Conservation (phyloP, 2,113 vertebrate genomes). For the Panurus biarmicus region DNA sequence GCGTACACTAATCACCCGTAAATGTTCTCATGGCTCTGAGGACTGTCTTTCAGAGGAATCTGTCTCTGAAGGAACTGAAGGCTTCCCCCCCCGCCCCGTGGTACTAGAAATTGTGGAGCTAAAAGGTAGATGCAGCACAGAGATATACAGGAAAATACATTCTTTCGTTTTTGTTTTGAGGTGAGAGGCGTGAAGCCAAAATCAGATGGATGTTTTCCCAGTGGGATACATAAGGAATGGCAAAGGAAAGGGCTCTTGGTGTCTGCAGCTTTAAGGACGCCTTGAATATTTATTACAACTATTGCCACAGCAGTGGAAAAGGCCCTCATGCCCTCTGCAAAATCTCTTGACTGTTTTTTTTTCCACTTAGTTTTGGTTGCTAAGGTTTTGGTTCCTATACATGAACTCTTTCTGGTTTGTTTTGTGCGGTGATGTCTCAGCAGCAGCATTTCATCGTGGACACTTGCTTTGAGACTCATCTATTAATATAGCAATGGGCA, state of each 20-base stretch:
- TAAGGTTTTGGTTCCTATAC: neutral
- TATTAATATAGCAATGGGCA: neutral
- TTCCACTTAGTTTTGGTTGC: neutral
- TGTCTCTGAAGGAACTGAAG: neutral
- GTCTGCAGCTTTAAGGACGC: neutral
- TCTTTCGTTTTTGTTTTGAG: neutral
- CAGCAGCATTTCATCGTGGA: neutral
- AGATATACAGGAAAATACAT: neutral
- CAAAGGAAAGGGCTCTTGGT: neutral
- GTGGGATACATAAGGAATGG: neutral
- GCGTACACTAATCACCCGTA: constrained; percentile 10
- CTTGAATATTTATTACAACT: neutral
- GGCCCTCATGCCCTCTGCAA: neutral
- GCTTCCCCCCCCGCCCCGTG: neutral
- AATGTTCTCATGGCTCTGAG: constrained; percentile 39
- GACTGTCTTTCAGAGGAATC: neutral
- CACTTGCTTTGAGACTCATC: neutral
- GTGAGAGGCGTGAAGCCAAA: neutral
- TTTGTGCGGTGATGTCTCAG: neutral
- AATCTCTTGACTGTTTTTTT: neutral
- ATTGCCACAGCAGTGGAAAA: neutral
- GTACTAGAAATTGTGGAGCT: neutral
- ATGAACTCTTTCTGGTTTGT: neutral
- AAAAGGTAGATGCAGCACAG: neutral
- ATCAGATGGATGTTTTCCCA: neutral